Conservation (phyloP, 2,888 invertebrate species). For the Microctonus aethiopoides region DNA sequence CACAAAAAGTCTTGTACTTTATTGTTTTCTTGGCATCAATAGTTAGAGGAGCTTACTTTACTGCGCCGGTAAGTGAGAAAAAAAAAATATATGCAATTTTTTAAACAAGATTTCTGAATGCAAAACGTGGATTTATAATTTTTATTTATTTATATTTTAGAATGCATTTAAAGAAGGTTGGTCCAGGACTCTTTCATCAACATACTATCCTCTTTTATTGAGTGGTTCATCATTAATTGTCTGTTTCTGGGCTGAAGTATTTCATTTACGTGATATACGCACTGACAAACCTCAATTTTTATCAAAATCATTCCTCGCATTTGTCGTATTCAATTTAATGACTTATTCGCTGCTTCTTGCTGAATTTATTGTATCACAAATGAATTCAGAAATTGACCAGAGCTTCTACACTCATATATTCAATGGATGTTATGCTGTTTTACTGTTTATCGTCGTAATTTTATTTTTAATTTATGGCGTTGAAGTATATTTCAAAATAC, state of each 20-base stretch:
- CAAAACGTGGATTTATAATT: too few species aligned
- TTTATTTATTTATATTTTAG: constrained; percentile 66
- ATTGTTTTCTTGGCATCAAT: constrained; percentile 87
- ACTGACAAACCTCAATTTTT: constrained; percentile 91
- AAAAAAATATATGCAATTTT: too few species aligned
- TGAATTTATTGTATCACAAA: constrained; percentile 73
- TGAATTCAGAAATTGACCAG: constrained; percentile 65
- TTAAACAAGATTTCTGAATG: too few species aligned
- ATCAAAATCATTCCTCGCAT: constrained; percentile 90
- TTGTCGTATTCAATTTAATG: constrained; percentile 89
- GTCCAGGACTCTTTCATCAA: constrained; percentile 87
- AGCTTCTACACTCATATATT: constrained; percentile 87
- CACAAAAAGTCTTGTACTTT: constrained; percentile 89
- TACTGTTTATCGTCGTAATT: constrained; percentile 88
- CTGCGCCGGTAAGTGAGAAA: constrained; percentile 89
- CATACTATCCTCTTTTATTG: constrained; percentile 89
- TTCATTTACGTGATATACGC: constrained; percentile 86
- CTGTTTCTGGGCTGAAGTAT: constrained; percentile 95
- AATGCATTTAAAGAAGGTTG: constrained; percentile 84
- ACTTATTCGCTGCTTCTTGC: constrained; percentile 87
- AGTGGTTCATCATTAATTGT: constrained; percentile 91
- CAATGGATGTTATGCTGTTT: constrained; percentile 91
- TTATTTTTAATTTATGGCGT: constrained; percentile 95
- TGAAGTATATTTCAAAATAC: constrained; percentile 93
- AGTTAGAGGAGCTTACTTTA: constrained; percentile 89